Conservation (phyloP, 2,797 vertebrate genomes). For the Sparidentex hasta region DNA sequence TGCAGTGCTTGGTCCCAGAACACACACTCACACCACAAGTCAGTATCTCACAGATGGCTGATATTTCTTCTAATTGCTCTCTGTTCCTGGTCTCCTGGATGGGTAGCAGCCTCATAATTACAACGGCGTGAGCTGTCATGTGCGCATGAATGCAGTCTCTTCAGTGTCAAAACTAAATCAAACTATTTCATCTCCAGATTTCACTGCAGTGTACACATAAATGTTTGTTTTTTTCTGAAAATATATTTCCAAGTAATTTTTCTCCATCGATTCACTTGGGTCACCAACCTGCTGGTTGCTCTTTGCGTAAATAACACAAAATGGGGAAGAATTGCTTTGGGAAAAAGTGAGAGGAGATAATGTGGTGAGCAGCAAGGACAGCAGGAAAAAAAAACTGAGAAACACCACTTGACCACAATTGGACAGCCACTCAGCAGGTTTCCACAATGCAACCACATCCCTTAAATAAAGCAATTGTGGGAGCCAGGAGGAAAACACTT, state of each 20-base stretch:
- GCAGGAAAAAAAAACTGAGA: background rate
- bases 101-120: background rate
- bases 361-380: background rate
- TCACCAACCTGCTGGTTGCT: background rate
- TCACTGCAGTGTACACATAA: background rate
- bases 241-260: background rate
- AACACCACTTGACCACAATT: constrained; percentile 44
- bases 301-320: background rate
- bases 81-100: background rate
- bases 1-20: background rate
- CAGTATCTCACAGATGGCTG: background rate
- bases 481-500: constrained; percentile 33
- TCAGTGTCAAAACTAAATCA: background rate
- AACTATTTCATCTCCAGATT: background rate
- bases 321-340: background rate
- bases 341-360: constrained; percentile 11
- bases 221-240: background rate
- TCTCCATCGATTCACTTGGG: background rate
- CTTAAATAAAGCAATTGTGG: constrained; percentile 27
- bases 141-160: background rate
- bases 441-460: constrained; percentile 37
- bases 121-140: background rate
- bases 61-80: background rate
- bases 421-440: constrained; percentile 54
- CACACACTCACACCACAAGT: background rate